Base-by-base conservation (phyloP, 2,888 invertebrate species). In the Scaptomyza tumidula region DNA sequence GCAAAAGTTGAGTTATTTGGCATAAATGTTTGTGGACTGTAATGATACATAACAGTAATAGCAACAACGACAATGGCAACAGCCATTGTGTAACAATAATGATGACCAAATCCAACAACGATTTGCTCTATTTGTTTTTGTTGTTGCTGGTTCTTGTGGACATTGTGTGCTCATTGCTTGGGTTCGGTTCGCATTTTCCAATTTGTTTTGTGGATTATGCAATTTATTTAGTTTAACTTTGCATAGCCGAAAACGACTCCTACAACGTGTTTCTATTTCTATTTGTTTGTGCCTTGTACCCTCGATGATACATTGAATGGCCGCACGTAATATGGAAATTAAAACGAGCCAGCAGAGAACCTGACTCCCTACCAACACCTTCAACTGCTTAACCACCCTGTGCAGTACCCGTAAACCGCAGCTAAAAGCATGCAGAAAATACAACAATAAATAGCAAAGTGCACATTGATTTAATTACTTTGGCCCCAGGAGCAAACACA, bases 251-350 rank as follows among this genome's bases (percentile, higher is more conserved):
- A 70, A 41, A 73, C 62, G 67, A 56, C 54, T 71, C 57, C 59
- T 9, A 14, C 14, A 39, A 39, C 39, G 65, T 66, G 58, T 62
- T 64, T 4, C 29, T 29, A 9, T 19, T 19, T 44, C 13, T 44
- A 44, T 49, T 13, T 49, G 49, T 35, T 70, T 71, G 35, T 48
- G 35, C 52, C 31, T 45, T 41, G 58, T 46, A 37, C 45, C 65
- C 43, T 74, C 76, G 72, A 77, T 88, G 89, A 87, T 90, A 86
- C 86, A 89, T 90, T 85, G 78, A 70, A 72, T 71, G 71, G 76
- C 67, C 75, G 79, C 90, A 90, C 90, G 89, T 85, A 80, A 89
- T 89, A 82, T 86, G 84, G 74, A 87, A 87, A 87, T 90, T 89
- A 80, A 75, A 83, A 64, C 65, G 64, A 63, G 61, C 63, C 48